Percentiles rank a stretch among this genome's conserved stretches.
Conservation (phyloP, 2,797 vertebrate genomes). For the Oreochromis mossambicus region DNA sequence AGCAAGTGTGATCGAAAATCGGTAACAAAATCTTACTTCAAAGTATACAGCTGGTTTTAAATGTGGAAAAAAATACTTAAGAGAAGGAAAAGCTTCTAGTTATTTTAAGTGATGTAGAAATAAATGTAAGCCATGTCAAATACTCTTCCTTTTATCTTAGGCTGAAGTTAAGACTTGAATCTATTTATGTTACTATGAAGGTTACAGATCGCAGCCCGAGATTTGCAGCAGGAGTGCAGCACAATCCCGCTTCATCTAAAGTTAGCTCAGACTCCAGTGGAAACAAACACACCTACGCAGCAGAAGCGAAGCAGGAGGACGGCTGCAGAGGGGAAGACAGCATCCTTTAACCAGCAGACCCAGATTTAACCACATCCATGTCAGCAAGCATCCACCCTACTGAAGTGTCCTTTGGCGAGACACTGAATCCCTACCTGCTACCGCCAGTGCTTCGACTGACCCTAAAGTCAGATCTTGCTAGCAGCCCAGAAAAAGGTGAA, state of each 20-base stretch:
- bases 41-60: not conserved
- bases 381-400: conserved; percentile 12
- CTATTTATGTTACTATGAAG: conserved; percentile 6
- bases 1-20: not conserved
- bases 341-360: conserved; percentile 23
- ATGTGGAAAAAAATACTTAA: not conserved
- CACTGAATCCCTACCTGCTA: not conserved
- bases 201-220: conserved; percentile 8
- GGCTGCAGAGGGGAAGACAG: conserved; percentile 9
- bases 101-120: not conserved
- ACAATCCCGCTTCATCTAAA: conserved; percentile 37
- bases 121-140: not conserved
- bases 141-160: not conserved
- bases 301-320: conserved; percentile 7
- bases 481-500: conserved; percentile 29
- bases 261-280: conserved; percentile 49
- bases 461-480: conserved; percentile 18
- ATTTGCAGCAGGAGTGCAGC: conserved; percentile 32
- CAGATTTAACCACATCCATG: conserved; percentile 32
- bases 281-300: conserved; percentile 66
- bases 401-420: conserved; percentile 49
- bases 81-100: not conserved
- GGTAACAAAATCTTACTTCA: not conserved
- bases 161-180: not conserved
- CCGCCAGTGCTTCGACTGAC: conserved; percentile 12